Percentiles rank a stretch among this genome's conserved stretches.
These are phyloP conservation scores for Drosophila hydei DNA, from an alignment of 1,140 invertebrate genomes.

Conservation along the genomic window DNA sequence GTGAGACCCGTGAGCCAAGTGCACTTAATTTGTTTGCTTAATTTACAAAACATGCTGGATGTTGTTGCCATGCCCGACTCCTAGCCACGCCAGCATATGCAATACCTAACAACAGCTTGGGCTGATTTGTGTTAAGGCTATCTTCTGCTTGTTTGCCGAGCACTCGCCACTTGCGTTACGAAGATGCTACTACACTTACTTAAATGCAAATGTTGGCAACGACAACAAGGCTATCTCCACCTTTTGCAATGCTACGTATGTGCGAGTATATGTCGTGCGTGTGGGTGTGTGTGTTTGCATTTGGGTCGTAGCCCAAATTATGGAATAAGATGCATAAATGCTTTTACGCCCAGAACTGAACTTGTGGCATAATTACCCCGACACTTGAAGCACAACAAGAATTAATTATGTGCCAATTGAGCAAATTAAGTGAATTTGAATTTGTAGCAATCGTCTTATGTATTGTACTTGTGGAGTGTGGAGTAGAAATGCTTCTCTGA, in stretches of 20 bases:
- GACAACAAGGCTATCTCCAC: constrained; percentile 20
- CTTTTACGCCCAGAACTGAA: constrained; percentile 5
- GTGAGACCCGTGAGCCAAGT: constrained; percentile 66
- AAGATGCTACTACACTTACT: constrained; percentile 33
- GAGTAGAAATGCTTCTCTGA: no score
- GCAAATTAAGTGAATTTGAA: no score
- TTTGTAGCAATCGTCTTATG: no score
- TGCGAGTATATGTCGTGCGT: constrained; percentile 18
- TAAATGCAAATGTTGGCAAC: constrained; percentile 26
- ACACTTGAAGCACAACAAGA: constrained; percentile 1
- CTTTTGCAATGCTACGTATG: neutral
- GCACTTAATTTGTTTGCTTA: constrained; percentile 83
- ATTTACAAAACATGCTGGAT: constrained; percentile 77
- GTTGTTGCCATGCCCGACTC: constrained; percentile 56
- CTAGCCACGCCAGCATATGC: constrained; percentile 22
- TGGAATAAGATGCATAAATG: constrained; percentile 39
- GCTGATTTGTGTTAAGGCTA: constrained; percentile 28
- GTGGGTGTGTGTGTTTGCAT: constrained; percentile 22
- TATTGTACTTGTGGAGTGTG: no score
- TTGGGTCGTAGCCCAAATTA: constrained; percentile 59
- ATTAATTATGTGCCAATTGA: constrained; percentile 28
- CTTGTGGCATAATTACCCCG: neutral
- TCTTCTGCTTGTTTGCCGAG: constrained; percentile 39
- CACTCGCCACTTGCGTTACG: constrained; percentile 23
- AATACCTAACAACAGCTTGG: constrained; percentile 5